A percentile compares a stretch with the other conserved stretches of the same genome.
These are phyloP conservation scores for Ptychoptera albimana DNA, from an alignment of 2,888 invertebrate species.

Conservation along the genomic window DNA sequence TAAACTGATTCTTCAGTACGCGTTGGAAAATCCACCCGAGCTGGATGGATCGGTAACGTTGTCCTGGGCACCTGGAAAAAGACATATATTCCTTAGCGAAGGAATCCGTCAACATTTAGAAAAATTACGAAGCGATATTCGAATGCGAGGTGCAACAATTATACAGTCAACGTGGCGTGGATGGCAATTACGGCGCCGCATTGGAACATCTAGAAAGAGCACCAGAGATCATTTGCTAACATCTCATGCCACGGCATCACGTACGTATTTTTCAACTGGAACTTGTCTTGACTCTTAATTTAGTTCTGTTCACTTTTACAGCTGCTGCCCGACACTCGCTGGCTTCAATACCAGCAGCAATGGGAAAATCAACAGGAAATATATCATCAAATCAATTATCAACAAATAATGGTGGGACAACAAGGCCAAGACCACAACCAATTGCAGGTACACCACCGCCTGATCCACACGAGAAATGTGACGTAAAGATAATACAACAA, in stretches of 20 bases:
- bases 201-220: constrained; percentile 35
- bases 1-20: constrained; percentile 55
- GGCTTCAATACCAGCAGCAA: neutral
- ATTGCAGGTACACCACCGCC: constrained; percentile 83
- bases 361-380: constrained; percentile 14
- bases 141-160: constrained; percentile 64
- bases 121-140: constrained; percentile 57
- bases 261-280: no score
- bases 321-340: neutral
- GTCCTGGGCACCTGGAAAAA: constrained; percentile 82
- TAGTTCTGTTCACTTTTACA: no score
- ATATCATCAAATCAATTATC: constrained; percentile 20
- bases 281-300: no score
- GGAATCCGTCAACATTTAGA: constrained; percentile 83
- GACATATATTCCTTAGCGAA: constrained; percentile 89
- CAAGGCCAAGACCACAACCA: constrained; percentile 74
- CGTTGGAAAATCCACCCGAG: constrained; percentile 42
- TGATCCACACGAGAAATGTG: constrained; percentile 70
- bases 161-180: constrained; percentile 80
- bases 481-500: constrained; percentile 75
- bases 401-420: constrained; percentile 30
- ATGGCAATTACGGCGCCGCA: constrained; percentile 50
- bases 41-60: constrained; percentile 44
- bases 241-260: no score
- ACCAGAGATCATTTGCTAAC: no score